Base-by-base conservation (phyloP, 2,113 vertebrate genomes). In the Oreotrochilus melanogaster region DNA sequence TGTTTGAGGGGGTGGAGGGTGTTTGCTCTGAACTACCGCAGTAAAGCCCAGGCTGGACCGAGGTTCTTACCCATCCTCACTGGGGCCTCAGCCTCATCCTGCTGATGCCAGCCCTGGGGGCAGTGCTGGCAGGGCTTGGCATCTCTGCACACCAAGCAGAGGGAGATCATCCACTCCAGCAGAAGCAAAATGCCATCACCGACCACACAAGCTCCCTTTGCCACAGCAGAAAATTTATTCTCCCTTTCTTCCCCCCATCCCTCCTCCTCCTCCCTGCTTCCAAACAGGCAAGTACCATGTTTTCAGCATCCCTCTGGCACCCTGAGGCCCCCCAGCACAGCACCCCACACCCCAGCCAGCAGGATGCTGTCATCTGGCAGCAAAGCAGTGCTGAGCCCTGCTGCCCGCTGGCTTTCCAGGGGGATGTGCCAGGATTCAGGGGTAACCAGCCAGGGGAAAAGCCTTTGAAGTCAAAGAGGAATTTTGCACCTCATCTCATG, bases 401-500 rank as follows among this genome's bases (percentile, higher is more conserved):
- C 54, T 84, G 56, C 58, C 72, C 13, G 5, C 12, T 3, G 15
- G 54, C 75, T 92, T 89, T 93, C 89, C 94, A 86, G 45, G 5
- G 37, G 50, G 7, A 61, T 56, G 66, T 94, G 94, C 95, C 95
- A 94, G 90, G 64, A 72, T 93, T 54, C 60, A 50, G 85, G 92
- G 48, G 53, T 91, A 64, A 67, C 85, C 5, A 42, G 83, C 89
- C 91, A 89, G 82, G 66, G 96, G 79, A 96, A 95, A 93, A 18
- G 66, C 35, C 69, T 97, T 95, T 97, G 96, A 96, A 96, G 62
- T 91, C 57, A 50, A 43, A 71, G 35, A 31, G 81, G 92, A 97
- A 96, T 97, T 94, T 96, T 94, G 71, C 96, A 97, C 95, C 84
- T 97, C 92, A 93, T 96, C 82, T 83, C 2, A 4, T 33, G 69